Conservation (phyloP, 2,888 invertebrate species). For the Epinotia nisella region DNA sequence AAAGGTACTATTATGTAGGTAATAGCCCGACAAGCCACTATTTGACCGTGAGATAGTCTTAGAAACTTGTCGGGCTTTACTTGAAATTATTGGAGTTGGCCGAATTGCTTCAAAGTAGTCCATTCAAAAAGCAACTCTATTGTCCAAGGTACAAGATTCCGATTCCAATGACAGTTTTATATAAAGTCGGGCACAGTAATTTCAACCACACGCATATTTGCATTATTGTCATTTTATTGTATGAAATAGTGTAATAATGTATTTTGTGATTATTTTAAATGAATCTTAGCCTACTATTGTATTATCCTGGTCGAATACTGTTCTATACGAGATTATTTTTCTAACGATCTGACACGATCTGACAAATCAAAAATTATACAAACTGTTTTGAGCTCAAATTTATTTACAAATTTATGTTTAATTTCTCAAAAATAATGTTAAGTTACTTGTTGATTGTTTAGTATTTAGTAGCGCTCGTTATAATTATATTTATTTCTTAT, state of each 20-base stretch:
- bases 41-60: too few relatives aligned
- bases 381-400: slow-evolving; percentile 27
- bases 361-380: slow-evolving; percentile 19
- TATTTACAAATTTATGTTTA: slow-evolving; percentile 25
- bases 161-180: too few relatives aligned
- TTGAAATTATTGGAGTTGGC: too few relatives aligned
- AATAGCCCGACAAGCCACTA: too few relatives aligned
- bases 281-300: not conserved
- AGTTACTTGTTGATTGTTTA: slow-evolving; percentile 24
- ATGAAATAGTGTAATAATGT: not conserved
- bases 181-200: too few relatives aligned
- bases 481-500: not conserved
- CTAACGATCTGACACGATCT: slow-evolving; percentile 32
- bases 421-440: slow-evolving; percentile 23
- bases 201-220: too few relatives aligned
- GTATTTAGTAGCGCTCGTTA: not conserved
- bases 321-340: slow-evolving; percentile 27
- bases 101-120: too few relatives aligned
- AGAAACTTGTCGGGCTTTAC: too few relatives aligned
- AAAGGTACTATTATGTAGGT: slow-evolving; percentile 8
- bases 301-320: slow-evolving; percentile 13
- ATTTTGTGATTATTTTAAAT: slow-evolving; percentile 8
- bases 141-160: too few relatives aligned
- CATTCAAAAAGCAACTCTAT: too few relatives aligned
- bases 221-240: slow-evolving; percentile 8